phyloP scores from a whole-genome alignment of 2,888 invertebrate species.

The Ichneumon xanthorius region DNA sequence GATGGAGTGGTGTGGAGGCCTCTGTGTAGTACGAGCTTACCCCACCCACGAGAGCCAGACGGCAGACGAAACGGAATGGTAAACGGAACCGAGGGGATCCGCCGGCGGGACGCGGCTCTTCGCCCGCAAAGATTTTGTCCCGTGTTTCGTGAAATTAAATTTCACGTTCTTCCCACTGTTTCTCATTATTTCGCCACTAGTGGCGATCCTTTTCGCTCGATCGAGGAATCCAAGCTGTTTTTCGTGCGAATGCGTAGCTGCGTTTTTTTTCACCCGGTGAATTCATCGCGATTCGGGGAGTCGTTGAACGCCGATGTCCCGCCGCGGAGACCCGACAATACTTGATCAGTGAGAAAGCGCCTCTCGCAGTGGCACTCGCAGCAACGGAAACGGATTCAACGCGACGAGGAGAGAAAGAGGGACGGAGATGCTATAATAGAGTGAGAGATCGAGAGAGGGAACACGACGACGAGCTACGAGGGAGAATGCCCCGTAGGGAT shows the following conservation, averaged over 20 bases:
- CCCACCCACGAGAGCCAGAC: slow-evolving; percentile 82
- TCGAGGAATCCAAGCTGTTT: background rate
- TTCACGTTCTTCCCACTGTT: slow-evolving; percentile 6
- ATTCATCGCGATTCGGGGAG: background rate
- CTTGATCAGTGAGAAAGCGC: slow-evolving; percentile 72
- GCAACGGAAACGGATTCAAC: slow-evolving; percentile 83
- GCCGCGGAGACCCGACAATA: slow-evolving; percentile 74
- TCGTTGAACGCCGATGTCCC: background rate
- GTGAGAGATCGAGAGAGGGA: slow-evolving; percentile 74
- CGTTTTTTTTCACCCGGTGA: background rate
- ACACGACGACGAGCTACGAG: slow-evolving; percentile 69
- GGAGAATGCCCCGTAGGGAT: slow-evolving; percentile 77
- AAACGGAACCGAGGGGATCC: slow-evolving; percentile 83
- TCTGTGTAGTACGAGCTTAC: slow-evolving; percentile 80
- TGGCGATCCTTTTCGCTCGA: background rate
- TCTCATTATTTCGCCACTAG: background rate
- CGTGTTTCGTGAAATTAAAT: slow-evolving; percentile 28
- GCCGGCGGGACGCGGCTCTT: slow-evolving; percentile 63
- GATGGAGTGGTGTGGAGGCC: slow-evolving; percentile 60
- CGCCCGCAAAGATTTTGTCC: slow-evolving; percentile 80
- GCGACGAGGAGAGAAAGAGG: slow-evolving; percentile 79
- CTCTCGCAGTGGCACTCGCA: slow-evolving; percentile 79
- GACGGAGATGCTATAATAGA: slow-evolving; percentile 71
- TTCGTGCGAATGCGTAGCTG: background rate
- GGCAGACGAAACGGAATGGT: slow-evolving; percentile 85